A percentile compares a stretch with the other conserved stretches of the same genome.
These are phyloP conservation scores for Pristionchus pacificus DNA, from an alignment of 1,140 invertebrate genomes.

Conservation along the genomic window DNA sequence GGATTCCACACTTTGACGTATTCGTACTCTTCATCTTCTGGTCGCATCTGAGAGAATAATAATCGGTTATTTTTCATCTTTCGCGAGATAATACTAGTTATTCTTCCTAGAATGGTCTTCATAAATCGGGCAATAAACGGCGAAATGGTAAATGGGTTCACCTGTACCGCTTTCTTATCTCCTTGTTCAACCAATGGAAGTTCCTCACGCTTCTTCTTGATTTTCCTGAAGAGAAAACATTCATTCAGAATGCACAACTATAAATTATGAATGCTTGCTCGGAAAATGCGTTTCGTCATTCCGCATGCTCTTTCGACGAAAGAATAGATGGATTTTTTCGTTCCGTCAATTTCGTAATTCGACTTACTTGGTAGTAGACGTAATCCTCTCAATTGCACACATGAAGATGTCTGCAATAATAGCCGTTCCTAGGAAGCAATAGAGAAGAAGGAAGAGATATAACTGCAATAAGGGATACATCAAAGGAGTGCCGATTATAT, in stretches of 20 bases:
- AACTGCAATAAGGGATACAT: too few species aligned
- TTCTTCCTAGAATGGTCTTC: constrained; percentile 4
- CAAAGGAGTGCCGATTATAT: too few species aligned
- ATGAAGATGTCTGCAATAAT: constrained; percentile 32
- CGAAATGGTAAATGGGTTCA: not conserved
- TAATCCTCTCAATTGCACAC: constrained; percentile 32
- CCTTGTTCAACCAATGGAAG: not conserved
- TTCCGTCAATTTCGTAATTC: too few species aligned
- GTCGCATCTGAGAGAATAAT: not conserved
- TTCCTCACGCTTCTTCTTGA: not conserved
- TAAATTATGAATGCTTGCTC: too few species aligned
- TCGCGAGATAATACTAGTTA: not conserved
- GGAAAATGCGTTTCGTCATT: too few species aligned
- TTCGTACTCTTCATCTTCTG: constrained; percentile 22
- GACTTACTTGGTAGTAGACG: constrained; percentile 14
- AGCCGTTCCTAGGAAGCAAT: constrained; percentile 30
- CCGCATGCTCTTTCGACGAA: too few species aligned
- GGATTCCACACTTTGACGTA: constrained; percentile 62
- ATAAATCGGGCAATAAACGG: not conserved
- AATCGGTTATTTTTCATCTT: constrained; percentile 3
- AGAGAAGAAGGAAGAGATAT: constrained; percentile 23
- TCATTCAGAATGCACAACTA: too few species aligned
- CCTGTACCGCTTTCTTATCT: not conserved
- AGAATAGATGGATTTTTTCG: too few species aligned
- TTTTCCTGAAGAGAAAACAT: too few species aligned